Evolutionary conservation across 2,888 invertebrate genomes (phyloP).

Genomic region (Caenorhabditis sp.): DNA sequence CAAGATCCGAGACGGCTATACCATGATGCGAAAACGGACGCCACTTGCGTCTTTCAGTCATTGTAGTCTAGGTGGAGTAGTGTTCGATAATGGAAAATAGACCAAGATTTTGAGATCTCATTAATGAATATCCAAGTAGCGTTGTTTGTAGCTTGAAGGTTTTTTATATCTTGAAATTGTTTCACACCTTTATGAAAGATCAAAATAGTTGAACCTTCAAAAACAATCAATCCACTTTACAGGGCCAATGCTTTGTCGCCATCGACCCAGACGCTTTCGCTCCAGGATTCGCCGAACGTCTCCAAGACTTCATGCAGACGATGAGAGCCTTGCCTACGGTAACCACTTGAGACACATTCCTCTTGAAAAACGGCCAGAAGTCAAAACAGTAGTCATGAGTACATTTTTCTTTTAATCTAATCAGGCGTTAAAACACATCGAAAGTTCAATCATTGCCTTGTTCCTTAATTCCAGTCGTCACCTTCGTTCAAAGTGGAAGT

Average conservation of each 20-base stretch:
- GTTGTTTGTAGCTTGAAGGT: too few relatives aligned
- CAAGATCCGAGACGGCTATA: too few relatives aligned
- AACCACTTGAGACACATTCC: background rate
- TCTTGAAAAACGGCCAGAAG: background rate
- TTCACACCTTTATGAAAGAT: background rate
- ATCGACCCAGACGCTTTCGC: slow-evolving; percentile 80
- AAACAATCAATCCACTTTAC: slow-evolving; percentile 81
- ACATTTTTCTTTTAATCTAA: background rate
- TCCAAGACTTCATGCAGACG: slow-evolving; percentile 79
- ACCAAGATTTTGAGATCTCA: too few relatives aligned
- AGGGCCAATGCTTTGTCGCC: slow-evolving; percentile 81
- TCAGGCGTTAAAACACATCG: background rate
- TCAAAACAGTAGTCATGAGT: background rate
- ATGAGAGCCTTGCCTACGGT: slow-evolving; percentile 76
- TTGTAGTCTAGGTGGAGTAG: background rate
- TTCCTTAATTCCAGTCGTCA: slow-evolving; percentile 69
- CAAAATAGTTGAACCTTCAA: background rate
- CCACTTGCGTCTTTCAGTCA: background rate
- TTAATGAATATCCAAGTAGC: background rate
- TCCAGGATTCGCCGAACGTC: slow-evolving; percentile 77
- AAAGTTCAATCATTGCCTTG: slow-evolving; percentile 30
- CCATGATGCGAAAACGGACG: too few relatives aligned
- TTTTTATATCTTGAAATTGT: too few relatives aligned
- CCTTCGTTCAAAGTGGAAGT: slow-evolving; percentile 73
- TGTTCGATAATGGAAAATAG: too few relatives aligned